Evolutionary conservation across 2,797 vertebrate species (phyloP), one percentile per base, ranked within the genome.

Genomic region (Poeciliopsis turneri): DNA sequence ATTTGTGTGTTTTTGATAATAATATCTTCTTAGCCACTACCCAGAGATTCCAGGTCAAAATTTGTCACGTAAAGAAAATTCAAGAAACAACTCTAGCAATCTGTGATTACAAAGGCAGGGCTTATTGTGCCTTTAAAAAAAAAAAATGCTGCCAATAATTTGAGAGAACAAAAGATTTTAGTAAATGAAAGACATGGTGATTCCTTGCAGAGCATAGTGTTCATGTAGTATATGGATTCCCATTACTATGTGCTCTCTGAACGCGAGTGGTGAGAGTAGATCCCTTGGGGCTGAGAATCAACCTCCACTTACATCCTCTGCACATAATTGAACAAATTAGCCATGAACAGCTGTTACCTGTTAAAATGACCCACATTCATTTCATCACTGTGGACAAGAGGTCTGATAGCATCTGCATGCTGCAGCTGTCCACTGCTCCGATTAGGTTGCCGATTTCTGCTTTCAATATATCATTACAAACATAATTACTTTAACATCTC

Each of bases 251-350:
- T 84, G 82, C 70, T 77, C 84, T 79, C 80, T 86, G 80, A 53
- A 83, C 76, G 78, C 68, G 36, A 82, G 82, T 76, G 78, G 78
- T 85, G 64, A 77, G 78, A 68, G 79, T 82, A 83, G 71, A 78
- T 91, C 92, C 94, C 93, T 73, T 23, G n/a, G 88, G 92, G 86
- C 87, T 3, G 66, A 77, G 84, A 84, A 91, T 91, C 93, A 92
- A 93, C 91, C 88, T 91, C 90, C 73, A 89, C 92, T 84, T 88
- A 90, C 89, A 93, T 94, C 92, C 90, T 93, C 90, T 83, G 85
- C 77, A 85, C 88, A 88, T 94, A 95, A 96, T 95, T 95, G 94
- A 95, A 93, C 93, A 95, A 95, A 96, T 95, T 94, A 96, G 92
- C 89, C 66, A 80, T 74, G 91, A 95, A 84, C 95, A 96, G 94